These are phyloP conservation scores for Lamprotornis superbus DNA, from an alignment of 2,113 vertebrate genomes.

Conservation along the genomic window DNA sequence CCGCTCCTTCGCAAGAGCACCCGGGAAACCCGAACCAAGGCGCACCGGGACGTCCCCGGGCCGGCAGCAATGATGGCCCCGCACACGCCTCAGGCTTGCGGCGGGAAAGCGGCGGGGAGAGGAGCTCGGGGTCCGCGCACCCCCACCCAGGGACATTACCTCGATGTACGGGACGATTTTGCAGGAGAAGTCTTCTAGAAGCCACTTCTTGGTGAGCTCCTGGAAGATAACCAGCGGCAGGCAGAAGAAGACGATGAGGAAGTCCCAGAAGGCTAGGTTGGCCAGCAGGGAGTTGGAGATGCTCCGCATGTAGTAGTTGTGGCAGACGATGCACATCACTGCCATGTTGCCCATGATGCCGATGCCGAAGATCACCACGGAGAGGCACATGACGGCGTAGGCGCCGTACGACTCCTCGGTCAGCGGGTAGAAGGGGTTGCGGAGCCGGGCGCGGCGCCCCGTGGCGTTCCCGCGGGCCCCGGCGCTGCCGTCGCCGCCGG, in stretches of 20 bases:
- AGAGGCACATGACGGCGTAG: conserved; percentile 83
- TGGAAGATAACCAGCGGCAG: conserved; percentile 94
- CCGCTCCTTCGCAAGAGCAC: neutral
- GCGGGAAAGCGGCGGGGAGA: neutral
- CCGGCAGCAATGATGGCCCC: neutral
- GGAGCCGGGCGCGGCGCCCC: conserved; percentile 66
- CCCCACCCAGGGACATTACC: conserved; percentile 75
- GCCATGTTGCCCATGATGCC: conserved; percentile 93
- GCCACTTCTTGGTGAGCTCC: conserved; percentile 91
- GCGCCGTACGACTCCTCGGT: conserved; percentile 86
- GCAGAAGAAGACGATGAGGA: conserved; percentile 92
- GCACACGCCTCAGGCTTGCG: neutral
- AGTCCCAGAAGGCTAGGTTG: conserved; percentile 97
- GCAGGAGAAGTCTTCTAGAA: conserved; percentile 93
- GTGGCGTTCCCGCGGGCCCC: conserved; percentile 60
- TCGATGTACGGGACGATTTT: conserved; percentile 96
- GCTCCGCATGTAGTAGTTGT: conserved; percentile 98
- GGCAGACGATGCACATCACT: conserved; percentile 96
- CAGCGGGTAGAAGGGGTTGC: conserved; percentile 92
- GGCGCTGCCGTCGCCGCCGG: neutral
- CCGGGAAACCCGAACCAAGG: neutral
- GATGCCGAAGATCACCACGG: conserved; percentile 86
- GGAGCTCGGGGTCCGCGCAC: neutral
- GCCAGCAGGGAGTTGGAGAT: conserved; percentile 96
- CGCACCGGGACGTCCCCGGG: too few species aligned